These are phyloP conservation scores for Nyctibius bracteatus DNA, from an alignment of 2,113 vertebrate genomes.

Conservation along the genomic window DNA sequence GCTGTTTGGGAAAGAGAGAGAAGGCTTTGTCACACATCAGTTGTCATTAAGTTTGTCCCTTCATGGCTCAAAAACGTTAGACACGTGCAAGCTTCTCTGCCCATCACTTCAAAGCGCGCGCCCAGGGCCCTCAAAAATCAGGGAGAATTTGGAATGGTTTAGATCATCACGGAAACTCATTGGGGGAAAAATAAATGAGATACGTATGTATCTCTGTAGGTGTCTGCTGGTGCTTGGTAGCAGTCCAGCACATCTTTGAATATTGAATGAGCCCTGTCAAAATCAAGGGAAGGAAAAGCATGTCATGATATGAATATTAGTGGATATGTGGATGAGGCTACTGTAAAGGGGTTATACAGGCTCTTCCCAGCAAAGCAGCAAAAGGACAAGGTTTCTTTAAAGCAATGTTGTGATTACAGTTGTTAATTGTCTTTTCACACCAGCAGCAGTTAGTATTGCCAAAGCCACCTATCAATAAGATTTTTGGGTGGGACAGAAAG, in stretches of 20 bases:
- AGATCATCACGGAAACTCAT: not conserved
- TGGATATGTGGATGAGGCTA: not conserved
- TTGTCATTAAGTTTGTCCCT: not conserved
- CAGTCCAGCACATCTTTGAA: not conserved
- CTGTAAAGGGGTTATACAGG: not conserved
- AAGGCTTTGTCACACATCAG: not conserved
- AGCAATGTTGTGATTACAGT: not conserved
- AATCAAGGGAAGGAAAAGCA: not conserved
- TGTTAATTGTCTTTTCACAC: not conserved
- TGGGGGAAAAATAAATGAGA: not conserved
- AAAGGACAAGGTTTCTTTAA: not conserved
- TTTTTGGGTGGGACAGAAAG: not conserved
- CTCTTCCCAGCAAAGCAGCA: not conserved
- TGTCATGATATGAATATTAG: not conserved
- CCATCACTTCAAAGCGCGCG: not conserved
- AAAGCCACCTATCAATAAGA: not conserved
- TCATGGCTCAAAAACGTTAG: not conserved
- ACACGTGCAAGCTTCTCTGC: not conserved
- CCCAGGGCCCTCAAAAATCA: not conserved
- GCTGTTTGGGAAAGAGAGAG: slow-evolving; percentile 78
- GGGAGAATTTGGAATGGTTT: not conserved
- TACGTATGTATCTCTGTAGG: not conserved
- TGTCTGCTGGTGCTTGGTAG: not conserved
- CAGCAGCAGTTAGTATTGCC: not conserved
- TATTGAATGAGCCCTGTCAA: not conserved